Evolutionary conservation across 2,888 invertebrate genomes (phyloP), one percentile per base, ranked within the genome.

Genomic region (Torymus aiolomorphi): DNA sequence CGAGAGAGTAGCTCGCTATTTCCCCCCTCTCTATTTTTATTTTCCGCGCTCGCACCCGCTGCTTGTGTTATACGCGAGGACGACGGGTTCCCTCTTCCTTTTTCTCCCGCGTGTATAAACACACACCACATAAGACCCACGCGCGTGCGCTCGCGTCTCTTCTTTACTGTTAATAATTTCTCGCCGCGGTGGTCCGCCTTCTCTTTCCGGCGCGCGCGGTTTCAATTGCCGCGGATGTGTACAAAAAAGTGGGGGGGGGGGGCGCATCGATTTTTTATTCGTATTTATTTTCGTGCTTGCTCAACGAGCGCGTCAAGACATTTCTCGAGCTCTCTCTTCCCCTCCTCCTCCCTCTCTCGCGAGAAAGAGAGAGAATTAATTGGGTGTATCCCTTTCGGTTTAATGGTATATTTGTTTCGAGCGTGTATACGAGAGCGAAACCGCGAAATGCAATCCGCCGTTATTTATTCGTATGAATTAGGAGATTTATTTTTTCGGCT

Each of bases 41-140:
- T 73, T 59, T 49, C 73, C 16, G 18, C 67, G 14, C 31, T 54
- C 10, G 52, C 59, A 10, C 20, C 75, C 76, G 18, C 72, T 51
- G 66, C 74, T 71, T 67, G 75, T 76, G 82, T 85, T 84, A 85
- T 31, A 11, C 69, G 78, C 83, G 82, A 84, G 83, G 78, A 82
- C 74, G 83, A 83, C 84, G 81, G 69, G 77, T 81, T 83, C 82
- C 80, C 83, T 83, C 77, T 76, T 61, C 56, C n/a, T 13, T 51
- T 54, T 54, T 49, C 24, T 20, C 31, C 2, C n/a, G 18, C 62
- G 2, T 16, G 16, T 70, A 14, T 49, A 16, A n/a, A 56, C 24
- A 18, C 52, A 54, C 54, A 18, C n/a, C 20, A 18, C 54, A 59
- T 20, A 20, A 1, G 20, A 67, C 42, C 76, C 69, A 49, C 59